Evolutionary conservation across 2,888 invertebrate species (phyloP), one percentile per base, ranked within the genome.

Genomic region (Spodoptera exigua): DNA sequence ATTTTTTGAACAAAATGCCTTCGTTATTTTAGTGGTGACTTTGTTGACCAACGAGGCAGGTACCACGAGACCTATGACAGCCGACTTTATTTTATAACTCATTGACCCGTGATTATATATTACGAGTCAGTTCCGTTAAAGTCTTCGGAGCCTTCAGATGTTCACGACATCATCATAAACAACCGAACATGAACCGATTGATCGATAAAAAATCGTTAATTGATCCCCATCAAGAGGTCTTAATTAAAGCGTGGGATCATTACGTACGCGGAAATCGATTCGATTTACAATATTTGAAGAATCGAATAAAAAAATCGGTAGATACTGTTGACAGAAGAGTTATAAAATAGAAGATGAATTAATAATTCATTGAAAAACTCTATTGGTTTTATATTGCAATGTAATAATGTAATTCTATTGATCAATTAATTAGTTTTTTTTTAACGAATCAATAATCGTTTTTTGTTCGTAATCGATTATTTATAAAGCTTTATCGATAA

Each of bases 121-220:
- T 4, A 37, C 55, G 51, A 54, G 39, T 32, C 12, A 81, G 83
- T 82, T 87, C 86, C 85, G 82, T 81, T 73, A 79, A 27, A 69
- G 72, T 59, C 64, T 55, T 55, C 40, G 59, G 63, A 83, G 53
- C 82, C 82, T 86, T 85, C 81, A 80, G 56, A 70, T 63, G 32
- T 81, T 82, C 85, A 82, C 78, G 79, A 79, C 66, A 76, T 70
- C 66, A 73, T 75, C 79, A 77, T 82, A 81, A 83, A 79, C 61
- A 75, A 69, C 79, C 77, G 72, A 81, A 74, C 72, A 79, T 67
- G 63, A 64, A 76, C 73, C 68, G 78, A 62, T 56, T 61, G 55
- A 73, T 75, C 61, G 51, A 70, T 66, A 63, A 74, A 86, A 86
- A 86, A 80, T 60, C 41, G 56, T 78, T 87, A 88, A 88, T 88